Conservation (phyloP, 1,140 invertebrate genomes). For the Mya arenaria region DNA sequence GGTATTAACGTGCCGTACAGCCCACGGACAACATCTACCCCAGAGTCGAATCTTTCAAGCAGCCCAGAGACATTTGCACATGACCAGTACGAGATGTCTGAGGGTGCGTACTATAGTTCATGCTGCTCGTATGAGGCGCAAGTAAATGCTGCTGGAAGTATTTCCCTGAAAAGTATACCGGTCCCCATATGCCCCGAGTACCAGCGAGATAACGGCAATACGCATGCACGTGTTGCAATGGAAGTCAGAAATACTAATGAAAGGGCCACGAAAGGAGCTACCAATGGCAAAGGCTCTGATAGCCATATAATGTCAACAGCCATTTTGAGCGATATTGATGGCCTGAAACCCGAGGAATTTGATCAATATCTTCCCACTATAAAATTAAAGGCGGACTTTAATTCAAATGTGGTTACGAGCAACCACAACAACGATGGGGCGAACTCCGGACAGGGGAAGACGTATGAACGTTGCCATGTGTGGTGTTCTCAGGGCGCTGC, state of each 20-base stretch:
- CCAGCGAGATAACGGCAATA: neutral
- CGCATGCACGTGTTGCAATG: neutral
- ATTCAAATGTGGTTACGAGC: neutral
- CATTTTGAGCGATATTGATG: no score
- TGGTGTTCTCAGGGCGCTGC: no score
- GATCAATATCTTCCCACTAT: neutral
- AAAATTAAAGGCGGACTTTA: neutral
- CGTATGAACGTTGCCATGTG: no score
- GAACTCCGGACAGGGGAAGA: neutral
- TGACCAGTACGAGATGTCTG: neutral
- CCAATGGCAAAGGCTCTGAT: no score
- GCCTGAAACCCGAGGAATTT: neutral
- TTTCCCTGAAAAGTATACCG: neutral
- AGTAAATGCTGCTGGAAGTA: neutral
- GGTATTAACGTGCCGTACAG: neutral
- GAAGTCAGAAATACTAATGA: neutral
- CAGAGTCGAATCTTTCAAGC: conserved; percentile 24
- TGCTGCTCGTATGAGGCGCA: neutral
- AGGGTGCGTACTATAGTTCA: neutral
- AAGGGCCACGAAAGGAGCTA: no score
- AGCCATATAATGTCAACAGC: no score
- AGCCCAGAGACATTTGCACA: conserved; percentile 16
- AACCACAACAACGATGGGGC: neutral
- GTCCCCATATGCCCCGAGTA: neutral
- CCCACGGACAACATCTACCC: neutral